These are phyloP conservation scores for Amaurobius ferox DNA, from an alignment of 2,888 invertebrate genomes.

Conservation along the genomic window DNA sequence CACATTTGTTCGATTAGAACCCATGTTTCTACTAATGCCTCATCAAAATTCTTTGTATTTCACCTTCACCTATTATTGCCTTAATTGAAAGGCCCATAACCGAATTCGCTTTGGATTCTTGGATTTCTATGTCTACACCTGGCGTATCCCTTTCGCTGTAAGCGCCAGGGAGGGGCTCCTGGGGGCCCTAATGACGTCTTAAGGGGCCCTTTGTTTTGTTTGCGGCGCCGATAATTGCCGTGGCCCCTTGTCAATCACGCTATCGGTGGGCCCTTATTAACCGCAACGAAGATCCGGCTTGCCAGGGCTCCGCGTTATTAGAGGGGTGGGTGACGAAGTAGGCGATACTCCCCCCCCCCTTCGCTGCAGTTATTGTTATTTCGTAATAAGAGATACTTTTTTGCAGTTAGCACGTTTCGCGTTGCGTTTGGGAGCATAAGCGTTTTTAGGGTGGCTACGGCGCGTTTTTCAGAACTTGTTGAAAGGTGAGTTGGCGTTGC, in stretches of 20 bases:
- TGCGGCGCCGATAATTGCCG: constrained; percentile 66
- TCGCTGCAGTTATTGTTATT: constrained; percentile 2
- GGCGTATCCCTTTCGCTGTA: constrained; percentile 42
- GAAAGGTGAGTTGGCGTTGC: background rate
- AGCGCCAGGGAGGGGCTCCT: constrained; percentile 40
- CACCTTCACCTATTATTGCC: background rate
- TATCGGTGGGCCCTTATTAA: constrained; percentile 55
- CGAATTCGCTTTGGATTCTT: background rate
- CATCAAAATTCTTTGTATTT: background rate
- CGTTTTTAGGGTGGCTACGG: constrained; percentile 10
- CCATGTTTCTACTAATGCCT: background rate
- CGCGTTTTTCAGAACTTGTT: background rate
- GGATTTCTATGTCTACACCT: background rate
- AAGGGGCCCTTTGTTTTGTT: constrained; percentile 66
- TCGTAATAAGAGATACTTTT: constrained; percentile 68
- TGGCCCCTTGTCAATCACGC: constrained; percentile 66
- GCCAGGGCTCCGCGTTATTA: constrained; percentile 40
- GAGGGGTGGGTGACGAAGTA: constrained; percentile 50
- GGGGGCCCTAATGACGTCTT: constrained; percentile 60
- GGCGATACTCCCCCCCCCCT: background rate
- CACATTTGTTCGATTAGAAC: background rate
- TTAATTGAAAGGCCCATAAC: background rate
- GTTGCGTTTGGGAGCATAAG: constrained; percentile 40
- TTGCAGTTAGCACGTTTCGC: constrained; percentile 67
- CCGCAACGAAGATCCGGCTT: constrained; percentile 63